A percentile compares a stretch with the other conserved stretches of the same genome.
These are phyloP conservation scores for Heteropelma amictum DNA, from an alignment of 2,888 invertebrate species.

Conservation along the genomic window DNA sequence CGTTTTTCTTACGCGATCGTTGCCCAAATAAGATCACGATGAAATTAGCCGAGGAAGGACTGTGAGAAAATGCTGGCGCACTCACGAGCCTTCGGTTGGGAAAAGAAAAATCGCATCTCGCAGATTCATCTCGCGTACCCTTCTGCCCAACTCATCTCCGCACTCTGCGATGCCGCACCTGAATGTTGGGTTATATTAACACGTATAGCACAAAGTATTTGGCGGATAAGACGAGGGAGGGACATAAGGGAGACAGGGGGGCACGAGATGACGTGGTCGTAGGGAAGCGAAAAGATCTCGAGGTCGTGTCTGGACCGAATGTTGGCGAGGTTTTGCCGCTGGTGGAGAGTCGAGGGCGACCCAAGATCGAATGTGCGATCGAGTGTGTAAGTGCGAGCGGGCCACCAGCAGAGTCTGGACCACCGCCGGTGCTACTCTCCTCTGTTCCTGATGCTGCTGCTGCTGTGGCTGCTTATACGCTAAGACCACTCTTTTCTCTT, in stretches of 20 bases:
- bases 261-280: conserved; percentile 19
- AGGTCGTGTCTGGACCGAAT: conserved; percentile 48
- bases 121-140: no score
- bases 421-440: conserved; percentile 70
- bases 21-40: no score
- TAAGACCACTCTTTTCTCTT: conserved; percentile 44
- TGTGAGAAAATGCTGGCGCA: no score
- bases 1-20: no score
- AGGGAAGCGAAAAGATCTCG: conserved; percentile 34
- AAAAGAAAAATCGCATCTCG: no score
- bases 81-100: no score
- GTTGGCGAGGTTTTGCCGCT: conserved; percentile 45
- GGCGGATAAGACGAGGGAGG: not conserved
- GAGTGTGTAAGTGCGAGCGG: conserved; percentile 77
- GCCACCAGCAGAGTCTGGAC: conserved; percentile 77
- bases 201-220: not conserved
- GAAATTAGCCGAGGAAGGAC: no score
- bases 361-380: conserved; percentile 67
- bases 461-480: conserved; percentile 24
- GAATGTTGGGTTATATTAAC: not conserved
- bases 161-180: no score
- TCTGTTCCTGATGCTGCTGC: conserved; percentile 42
- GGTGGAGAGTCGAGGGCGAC: conserved; percentile 55
- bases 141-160: no score
- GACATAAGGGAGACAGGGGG: not conserved